A percentile compares a stretch with the other conserved stretches of the same genome.
These are phyloP conservation scores for Drepanosiphum platanoidis DNA, from an alignment of 2,888 invertebrate genomes.

Conservation along the genomic window DNA sequence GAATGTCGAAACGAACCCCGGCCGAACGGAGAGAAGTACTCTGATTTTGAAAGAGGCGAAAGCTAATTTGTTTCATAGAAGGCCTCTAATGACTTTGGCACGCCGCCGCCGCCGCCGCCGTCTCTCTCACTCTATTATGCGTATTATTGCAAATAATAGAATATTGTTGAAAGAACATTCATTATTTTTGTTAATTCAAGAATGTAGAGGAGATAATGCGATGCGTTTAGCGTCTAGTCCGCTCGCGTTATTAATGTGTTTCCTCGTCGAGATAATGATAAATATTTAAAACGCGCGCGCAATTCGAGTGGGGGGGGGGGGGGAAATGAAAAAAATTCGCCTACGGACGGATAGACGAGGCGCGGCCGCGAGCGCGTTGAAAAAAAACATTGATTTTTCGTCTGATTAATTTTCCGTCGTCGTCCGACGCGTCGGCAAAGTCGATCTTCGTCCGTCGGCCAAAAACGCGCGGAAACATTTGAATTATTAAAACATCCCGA, in stretches of 20 bases:
- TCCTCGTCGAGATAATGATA: too few species aligned
- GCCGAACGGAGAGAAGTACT: not conserved
- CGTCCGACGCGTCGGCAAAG: too few species aligned
- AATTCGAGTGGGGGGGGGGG: too few species aligned
- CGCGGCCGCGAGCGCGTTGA: too few species aligned
- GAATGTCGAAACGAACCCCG: not conserved
- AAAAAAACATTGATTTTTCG: too few species aligned
- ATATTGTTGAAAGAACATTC: slow-evolving; percentile 15
- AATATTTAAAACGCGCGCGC: too few species aligned
- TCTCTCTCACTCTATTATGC: not conserved
- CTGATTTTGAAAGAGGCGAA: not conserved
- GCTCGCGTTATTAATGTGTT: not conserved
- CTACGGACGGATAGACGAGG: not conserved
- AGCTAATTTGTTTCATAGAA: not conserved
- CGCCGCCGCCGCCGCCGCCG: too few species aligned
- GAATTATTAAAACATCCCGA: too few species aligned
- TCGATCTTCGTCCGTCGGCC: too few species aligned
- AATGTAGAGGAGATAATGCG: slow-evolving; percentile 31
- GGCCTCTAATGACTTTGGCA: not conserved
- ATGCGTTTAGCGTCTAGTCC: not conserved
- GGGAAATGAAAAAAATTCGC: not conserved
- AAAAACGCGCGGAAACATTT: too few species aligned
- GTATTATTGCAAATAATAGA: slow-evolving; percentile 19
- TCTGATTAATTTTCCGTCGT: too few species aligned
- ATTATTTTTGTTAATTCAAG: slow-evolving; percentile 37